Evolutionary conservation across 92 coral and sea anemone species (phyloP), one percentile per base, ranked within the genome.

Genomic region (Isaurus tuberculatus): DNA sequence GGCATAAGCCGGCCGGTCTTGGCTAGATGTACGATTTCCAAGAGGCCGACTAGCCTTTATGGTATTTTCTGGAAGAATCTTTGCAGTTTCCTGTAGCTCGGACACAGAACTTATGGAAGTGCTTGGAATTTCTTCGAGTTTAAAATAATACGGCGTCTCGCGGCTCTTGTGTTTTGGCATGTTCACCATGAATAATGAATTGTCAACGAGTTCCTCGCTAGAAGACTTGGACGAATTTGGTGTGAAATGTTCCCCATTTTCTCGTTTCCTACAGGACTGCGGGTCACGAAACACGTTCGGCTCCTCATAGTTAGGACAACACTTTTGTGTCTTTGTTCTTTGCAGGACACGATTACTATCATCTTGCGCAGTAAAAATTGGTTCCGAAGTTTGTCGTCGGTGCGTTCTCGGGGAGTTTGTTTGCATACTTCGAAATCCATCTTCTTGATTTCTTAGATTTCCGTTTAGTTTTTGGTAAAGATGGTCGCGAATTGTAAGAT

Each of bases 121-220:
- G 78, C 61, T 49, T 34, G 9, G 32, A 2, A 46, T 27, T 40
- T 72, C 29, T 44, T 72, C 78, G 20, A 72, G 78, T 5, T 72
- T 49, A 44, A 42, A 72, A 13, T 72, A 72, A 44, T 42, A 49
- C 26, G 78, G 78, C 0, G 17, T 23, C 4, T 72, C 78, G 29
- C 17, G 26, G 37, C 22, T 23, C 25, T 43, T 43, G 10, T 32
- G 19, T 46, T 40, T 8, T 0, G 15, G 26, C 22, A 3, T 19
- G 15, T 25, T 44, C 23, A 29, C 29, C 36, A 15, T 10, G 4
- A 26, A 2, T 16, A 27, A 15, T 22, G 69, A 28, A 26, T 63
- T 26, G 15, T 26, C 69, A 26, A 5, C 29, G 16, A 14, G 0
- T 26, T 63, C 33, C 5, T 27, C 33, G n/a, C 9, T 63, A 9